phyloP scores from a whole-genome alignment of 1,140 invertebrate species.

The Daktulosphaira vitifoliae region DNA sequence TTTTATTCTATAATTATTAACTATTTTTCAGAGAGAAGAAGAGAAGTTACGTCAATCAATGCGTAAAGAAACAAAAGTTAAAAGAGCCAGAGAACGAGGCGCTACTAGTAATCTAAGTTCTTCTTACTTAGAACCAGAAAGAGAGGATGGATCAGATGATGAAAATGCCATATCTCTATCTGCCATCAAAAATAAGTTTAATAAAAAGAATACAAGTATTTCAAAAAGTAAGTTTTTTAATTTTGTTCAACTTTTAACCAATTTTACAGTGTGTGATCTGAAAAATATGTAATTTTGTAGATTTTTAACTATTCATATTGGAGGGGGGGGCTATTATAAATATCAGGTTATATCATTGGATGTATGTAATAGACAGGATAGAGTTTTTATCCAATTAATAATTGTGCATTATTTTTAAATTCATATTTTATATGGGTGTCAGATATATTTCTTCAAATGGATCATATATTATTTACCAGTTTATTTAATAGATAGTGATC shows the following conservation, averaged over 20 bases:
- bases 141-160: conserved; percentile 79
- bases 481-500: too few species aligned
- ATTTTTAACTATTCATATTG: too few species aligned
- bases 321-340: too few species aligned
- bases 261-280: conserved; percentile 1
- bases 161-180: conserved; percentile 83
- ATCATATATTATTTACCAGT: too few species aligned
- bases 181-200: conserved; percentile 93
- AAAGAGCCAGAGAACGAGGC: conserved; percentile 52
- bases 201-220: conserved; percentile 43
- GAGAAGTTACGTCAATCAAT: conserved; percentile 81
- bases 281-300: background rate
- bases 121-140: conserved; percentile 54
- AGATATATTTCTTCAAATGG: too few species aligned
- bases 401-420: too few species aligned
- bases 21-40: conserved; percentile 73
- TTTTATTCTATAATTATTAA: conserved; percentile 18
- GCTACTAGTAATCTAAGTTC: conserved; percentile 50
- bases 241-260: conserved; percentile 28
- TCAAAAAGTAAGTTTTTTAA: conserved; percentile 10
- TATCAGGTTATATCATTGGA: too few species aligned
- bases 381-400: too few species aligned
- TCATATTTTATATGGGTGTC: too few species aligned
- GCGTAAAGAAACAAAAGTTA: conserved; percentile 61
- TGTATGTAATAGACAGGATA: too few species aligned